These are phyloP conservation scores for Ceratothoa steindachneri DNA, from an alignment of 2,888 invertebrate genomes.

Conservation along the genomic window DNA sequence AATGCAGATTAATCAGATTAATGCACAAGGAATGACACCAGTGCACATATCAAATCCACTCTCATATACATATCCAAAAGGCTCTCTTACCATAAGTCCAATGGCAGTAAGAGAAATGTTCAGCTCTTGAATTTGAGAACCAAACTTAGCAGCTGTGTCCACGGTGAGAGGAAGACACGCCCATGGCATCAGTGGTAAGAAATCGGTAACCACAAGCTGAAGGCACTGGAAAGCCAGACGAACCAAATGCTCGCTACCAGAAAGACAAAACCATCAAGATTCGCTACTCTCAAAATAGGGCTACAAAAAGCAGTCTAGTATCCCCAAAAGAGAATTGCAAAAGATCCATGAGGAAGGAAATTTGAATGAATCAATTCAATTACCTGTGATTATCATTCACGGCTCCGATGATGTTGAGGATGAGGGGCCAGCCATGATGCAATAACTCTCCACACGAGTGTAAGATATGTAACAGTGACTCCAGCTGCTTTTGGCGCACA, in stretches of 20 bases:
- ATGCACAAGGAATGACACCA: no score
- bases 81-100: constrained; percentile 74
- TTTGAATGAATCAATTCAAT: no score
- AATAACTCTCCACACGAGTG: constrained; percentile 89
- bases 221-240: constrained; percentile 93
- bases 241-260: constrained; percentile 75
- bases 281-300: no score
- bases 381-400: constrained; percentile 88
- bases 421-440: constrained; percentile 89
- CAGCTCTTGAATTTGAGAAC: constrained; percentile 89
- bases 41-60: no score
- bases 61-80: no score
- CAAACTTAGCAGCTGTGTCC: constrained; percentile 90
- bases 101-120: constrained; percentile 96
- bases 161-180: constrained; percentile 84
- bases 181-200: constrained; percentile 86
- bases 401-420: constrained; percentile 91
- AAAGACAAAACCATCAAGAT: background rate
- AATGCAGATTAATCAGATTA: no score
- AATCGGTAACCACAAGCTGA: constrained; percentile 90
- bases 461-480: constrained; percentile 86
- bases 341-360: no score
- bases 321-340: no score
- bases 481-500: constrained; percentile 88
- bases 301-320: no score